These are phyloP conservation scores for Hyperoplus lanceolatus DNA, from an alignment of 2,797 vertebrate species.

Conservation along the genomic window DNA sequence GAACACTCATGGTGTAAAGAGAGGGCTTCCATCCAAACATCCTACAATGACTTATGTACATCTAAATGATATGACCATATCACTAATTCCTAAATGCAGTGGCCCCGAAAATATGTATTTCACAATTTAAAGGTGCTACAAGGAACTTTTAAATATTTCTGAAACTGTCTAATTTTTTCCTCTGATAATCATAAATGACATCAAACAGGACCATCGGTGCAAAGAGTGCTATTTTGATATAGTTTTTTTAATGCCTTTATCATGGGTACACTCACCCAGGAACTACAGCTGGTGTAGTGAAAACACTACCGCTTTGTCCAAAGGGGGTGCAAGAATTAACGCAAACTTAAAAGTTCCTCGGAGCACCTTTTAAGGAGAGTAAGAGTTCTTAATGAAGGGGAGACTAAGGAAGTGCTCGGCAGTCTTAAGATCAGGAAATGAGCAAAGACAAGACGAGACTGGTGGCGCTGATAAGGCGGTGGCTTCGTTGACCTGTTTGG, in stretches of 20 bases:
- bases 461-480: slow-evolving; percentile 18
- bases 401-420: background rate
- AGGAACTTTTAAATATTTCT: no score
- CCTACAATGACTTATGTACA: background rate
- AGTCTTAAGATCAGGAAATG: slow-evolving; percentile 32
- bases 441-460: background rate
- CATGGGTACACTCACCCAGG: no score
- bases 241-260: no score
- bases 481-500: slow-evolving; percentile 15
- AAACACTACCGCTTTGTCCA: no score
- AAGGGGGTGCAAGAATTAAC: no score
- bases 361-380: background rate
- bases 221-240: no score
- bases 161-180: no score
- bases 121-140: no score
- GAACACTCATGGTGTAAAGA: slow-evolving; percentile 58
- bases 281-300: no score
- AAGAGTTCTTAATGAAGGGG: background rate
- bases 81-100: background rate
- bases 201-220: no score
- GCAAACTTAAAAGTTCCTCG: no score
- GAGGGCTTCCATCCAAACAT: background rate
- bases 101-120: background rate
- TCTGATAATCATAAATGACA: no score
- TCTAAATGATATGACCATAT: background rate